Evolutionary conservation across 2,113 vertebrate genomes (phyloP).

Genomic region (Epinephelus lanceolatus): DNA sequence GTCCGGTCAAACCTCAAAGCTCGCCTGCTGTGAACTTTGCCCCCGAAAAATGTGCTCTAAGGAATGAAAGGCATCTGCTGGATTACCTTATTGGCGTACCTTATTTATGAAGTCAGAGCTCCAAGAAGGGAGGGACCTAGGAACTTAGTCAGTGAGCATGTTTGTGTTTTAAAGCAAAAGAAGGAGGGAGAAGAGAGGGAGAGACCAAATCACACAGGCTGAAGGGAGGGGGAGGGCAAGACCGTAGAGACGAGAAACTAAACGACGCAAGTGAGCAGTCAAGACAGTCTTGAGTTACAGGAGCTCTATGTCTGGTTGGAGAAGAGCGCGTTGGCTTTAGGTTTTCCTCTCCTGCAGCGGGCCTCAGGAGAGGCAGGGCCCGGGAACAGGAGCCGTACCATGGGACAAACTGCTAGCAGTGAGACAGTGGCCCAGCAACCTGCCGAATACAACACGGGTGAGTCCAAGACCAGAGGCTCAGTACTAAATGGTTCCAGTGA

Average conservation of each 20-base stretch:
- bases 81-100: conserved; percentile 77
- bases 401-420: conserved; percentile 79
- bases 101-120: conserved; percentile 83
- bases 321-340: conserved; percentile 36
- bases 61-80: conserved; percentile 91
- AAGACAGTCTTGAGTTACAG: conserved; percentile 62
- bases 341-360: conserved; percentile 54
- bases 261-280: conserved; percentile 48
- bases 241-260: conserved; percentile 46
- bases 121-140: conserved; percentile 79
- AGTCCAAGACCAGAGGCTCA: conserved; percentile 47
- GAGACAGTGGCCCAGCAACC: conserved; percentile 74
- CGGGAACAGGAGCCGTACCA: conserved; percentile 65
- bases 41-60: conserved; percentile 82
- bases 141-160: conserved; percentile 40
- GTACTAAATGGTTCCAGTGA: not conserved
- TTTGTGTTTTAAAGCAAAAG: conserved; percentile 80
- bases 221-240: conserved; percentile 67
- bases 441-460: conserved; percentile 68
- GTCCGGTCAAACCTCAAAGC: conserved; percentile 69
- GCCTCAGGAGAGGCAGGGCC: conserved; percentile 67
- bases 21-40: conserved; percentile 84
- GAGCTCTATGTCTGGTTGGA: conserved; percentile 35
- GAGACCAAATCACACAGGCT: conserved; percentile 86
- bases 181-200: conserved; percentile 82